phyloP scores from a whole-genome alignment of 2,888 invertebrate species.

The Euplexia lucipara region DNA sequence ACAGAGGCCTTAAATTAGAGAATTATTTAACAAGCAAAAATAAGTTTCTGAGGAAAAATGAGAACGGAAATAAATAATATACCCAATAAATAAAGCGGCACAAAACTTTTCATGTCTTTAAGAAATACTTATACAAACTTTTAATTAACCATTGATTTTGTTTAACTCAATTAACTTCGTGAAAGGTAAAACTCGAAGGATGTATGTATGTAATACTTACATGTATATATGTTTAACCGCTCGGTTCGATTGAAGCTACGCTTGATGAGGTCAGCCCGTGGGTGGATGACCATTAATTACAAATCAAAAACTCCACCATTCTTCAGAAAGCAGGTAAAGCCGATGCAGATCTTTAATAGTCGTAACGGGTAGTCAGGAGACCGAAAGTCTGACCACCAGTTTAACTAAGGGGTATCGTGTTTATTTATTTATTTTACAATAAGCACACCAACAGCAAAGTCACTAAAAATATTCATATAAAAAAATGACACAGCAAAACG shows the following conservation, averaged over 20 bases:
- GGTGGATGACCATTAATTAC: background rate
- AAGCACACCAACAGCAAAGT: too few species aligned
- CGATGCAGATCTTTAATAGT: too few species aligned
- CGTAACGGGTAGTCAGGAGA: too few species aligned
- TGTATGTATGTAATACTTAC: slow-evolving; percentile 8
- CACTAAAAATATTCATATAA: too few species aligned
- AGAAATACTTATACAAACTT: slow-evolving; percentile 40
- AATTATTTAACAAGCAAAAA: slow-evolving; percentile 5
- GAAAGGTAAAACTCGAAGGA: slow-evolving; percentile 30
- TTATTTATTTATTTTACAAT: too few species aligned
- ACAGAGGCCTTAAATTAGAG: background rate
- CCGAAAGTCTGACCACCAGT: too few species aligned
- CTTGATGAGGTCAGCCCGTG: background rate
- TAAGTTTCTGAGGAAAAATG: background rate
- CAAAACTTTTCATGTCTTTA: slow-evolving; percentile 20
- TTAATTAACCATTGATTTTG: slow-evolving; percentile 40
- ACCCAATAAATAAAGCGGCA: slow-evolving; percentile 25
- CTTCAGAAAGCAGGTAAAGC: too few species aligned
- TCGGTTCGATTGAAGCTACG: background rate
- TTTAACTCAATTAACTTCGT: slow-evolving; percentile 19
- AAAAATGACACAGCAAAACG: too few species aligned
- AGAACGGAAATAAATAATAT: slow-evolving; percentile 6
- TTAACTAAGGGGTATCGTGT: too few species aligned
- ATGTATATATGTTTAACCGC: background rate
- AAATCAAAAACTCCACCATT: too few species aligned